Evolutionary conservation across 2,797 vertebrate genomes (phyloP).

Genomic region (Emydoidea blandingii): DNA sequence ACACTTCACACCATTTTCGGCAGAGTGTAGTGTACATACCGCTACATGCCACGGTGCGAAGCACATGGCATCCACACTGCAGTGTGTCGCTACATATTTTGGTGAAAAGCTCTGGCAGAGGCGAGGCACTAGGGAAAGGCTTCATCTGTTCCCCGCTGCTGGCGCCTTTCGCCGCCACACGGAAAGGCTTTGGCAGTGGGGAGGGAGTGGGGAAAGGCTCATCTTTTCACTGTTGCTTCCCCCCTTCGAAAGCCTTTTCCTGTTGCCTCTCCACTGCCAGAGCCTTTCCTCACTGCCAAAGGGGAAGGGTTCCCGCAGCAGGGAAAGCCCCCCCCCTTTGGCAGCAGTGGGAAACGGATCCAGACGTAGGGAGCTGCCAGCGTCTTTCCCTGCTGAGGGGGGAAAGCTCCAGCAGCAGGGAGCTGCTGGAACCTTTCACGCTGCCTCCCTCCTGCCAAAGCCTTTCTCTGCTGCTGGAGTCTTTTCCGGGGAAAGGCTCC

Average conservation of each 20-base stretch:
- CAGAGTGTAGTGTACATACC: neutral
- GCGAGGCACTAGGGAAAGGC: neutral
- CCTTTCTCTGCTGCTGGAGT: neutral
- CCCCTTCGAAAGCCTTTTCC: too few relatives aligned
- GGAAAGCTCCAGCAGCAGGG: neutral
- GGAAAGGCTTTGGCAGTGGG: neutral
- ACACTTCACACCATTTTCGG: neutral
- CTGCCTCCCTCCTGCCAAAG: neutral
- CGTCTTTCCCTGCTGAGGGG: neutral
- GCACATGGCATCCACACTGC: neutral
- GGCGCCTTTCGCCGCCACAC: neutral
- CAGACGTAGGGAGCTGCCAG: neutral
- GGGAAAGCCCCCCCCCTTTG: too few relatives aligned
- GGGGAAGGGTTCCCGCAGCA: neutral
- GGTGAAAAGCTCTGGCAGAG: neutral
- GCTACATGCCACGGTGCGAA: neutral
- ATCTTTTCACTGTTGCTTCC: neutral
- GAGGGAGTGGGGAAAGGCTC: neutral
- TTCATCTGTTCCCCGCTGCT: neutral
- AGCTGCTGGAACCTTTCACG: neutral
- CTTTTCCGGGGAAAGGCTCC: neutral
- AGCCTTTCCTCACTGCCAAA: neutral
- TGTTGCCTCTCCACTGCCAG: neutral
- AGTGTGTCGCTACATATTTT: neutral
- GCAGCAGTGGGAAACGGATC: neutral